Evolutionary conservation across 2,113 vertebrate genomes (phyloP).

Genomic region (Acanthisitta chloris): DNA sequence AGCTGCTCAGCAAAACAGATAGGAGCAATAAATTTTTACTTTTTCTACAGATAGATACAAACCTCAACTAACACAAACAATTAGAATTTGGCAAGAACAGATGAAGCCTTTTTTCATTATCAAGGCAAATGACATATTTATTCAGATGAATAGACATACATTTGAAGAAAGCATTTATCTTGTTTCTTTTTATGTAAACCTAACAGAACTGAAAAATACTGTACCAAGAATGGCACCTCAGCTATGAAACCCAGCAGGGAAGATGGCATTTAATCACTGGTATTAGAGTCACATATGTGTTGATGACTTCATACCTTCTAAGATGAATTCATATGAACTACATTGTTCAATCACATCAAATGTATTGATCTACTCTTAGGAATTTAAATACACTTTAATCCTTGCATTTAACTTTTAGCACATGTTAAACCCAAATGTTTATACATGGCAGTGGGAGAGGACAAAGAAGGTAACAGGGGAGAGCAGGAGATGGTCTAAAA

Average conservation of each 20-base stretch:
- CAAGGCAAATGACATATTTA: not conserved
- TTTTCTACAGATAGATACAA: not conserved
- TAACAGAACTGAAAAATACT: not conserved
- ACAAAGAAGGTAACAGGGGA: not conserved
- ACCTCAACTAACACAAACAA: not conserved
- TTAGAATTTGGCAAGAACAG: not conserved
- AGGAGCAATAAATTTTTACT: not conserved
- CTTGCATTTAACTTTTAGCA: not conserved
- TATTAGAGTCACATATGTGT: not conserved
- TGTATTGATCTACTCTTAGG: not conserved
- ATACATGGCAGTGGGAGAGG: not conserved
- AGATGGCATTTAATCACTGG: not conserved
- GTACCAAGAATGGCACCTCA: not conserved
- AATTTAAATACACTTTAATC: not conserved
- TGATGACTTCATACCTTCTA: not conserved
- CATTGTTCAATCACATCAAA: not conserved
- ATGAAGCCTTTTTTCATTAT: not conserved
- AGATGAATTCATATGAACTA: not conserved
- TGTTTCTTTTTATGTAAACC: not conserved
- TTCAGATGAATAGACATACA: not conserved
- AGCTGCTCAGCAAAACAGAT: not conserved
- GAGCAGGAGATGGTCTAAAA: not conserved
- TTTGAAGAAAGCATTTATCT: not conserved
- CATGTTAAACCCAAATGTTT: not conserved
- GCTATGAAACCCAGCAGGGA: not conserved